phyloP scores from a whole-genome alignment of 1,140 invertebrate genomes.

The Ceratina calcarata region DNA sequence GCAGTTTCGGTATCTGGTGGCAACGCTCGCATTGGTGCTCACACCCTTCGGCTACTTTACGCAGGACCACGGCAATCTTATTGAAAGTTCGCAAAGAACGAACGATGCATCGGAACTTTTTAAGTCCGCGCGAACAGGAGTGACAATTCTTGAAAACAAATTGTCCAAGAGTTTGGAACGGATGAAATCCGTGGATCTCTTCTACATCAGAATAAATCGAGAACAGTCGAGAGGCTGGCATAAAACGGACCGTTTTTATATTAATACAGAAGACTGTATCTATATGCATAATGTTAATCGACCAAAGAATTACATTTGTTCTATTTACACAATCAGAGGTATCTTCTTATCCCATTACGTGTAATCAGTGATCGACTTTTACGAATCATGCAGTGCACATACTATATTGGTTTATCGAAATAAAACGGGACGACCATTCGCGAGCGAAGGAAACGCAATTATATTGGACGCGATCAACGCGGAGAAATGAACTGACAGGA shows the following conservation, averaged over 20 bases:
- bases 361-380: neutral
- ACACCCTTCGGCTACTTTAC: slow-evolving; percentile 37
- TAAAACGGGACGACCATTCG: neutral
- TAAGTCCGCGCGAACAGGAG: neutral
- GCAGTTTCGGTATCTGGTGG: neutral
- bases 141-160: neutral
- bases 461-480: neutral
- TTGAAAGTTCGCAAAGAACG: slow-evolving; percentile 54
- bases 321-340: neutral
- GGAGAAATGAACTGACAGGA: slow-evolving; percentile 25
- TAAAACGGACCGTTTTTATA: neutral
- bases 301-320: neutral
- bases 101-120: slow-evolving; percentile 2
- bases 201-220: too few species aligned
- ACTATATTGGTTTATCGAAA: neutral
- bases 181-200: too few species aligned
- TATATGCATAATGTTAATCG: too few species aligned
- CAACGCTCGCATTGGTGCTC: neutral
- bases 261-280: too few species aligned
- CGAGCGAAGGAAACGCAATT: slow-evolving; percentile 9
- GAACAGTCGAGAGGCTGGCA: neutral
- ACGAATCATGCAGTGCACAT: neutral
- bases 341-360: neutral
- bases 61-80: slow-evolving; percentile 51
- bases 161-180: neutral